Percentiles rank a stretch among this genome's conserved stretches.
Evolutionary conservation across 1,140 invertebrate species (phyloP).

Genomic region (Bemisia tabaci): DNA sequence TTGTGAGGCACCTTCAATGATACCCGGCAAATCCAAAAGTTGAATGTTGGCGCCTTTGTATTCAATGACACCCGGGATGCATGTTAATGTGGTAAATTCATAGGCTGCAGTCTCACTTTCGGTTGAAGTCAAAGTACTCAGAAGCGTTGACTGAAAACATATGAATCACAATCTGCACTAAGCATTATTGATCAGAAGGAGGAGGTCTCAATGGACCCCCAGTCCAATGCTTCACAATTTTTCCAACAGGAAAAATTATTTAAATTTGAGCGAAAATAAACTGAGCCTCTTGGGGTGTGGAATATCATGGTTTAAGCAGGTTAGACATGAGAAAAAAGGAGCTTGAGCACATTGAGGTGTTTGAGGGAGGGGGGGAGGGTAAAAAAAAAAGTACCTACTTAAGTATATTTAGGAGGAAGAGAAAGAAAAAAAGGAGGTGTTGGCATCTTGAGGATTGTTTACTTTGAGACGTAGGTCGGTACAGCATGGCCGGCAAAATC

Average conservation of each 20-base stretch:
- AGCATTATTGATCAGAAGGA: neutral
- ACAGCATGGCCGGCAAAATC: no score
- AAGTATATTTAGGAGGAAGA: no score
- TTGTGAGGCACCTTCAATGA: constrained; percentile 85
- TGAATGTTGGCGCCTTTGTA: constrained; percentile 98
- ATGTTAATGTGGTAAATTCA: constrained; percentile 98
- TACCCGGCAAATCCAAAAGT: constrained; percentile 90
- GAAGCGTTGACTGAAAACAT: constrained; percentile 62
- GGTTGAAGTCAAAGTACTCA: constrained; percentile 86
- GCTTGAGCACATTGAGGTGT: no score
- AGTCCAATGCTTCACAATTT: neutral
- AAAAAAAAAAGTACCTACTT: no score
- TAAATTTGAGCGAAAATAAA: neutral
- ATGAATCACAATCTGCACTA: constrained; percentile 4
- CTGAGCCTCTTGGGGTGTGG: no score
- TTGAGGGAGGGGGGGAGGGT: no score
- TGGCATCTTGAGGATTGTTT: no score
- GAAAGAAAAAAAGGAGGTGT: no score
- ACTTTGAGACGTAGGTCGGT: no score
- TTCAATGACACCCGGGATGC: constrained; percentile 97
- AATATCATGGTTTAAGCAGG: no score
- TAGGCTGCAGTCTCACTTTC: constrained; percentile 93
- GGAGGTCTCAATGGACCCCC: no score
- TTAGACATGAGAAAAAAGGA: no score
- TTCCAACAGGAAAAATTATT: constrained; percentile 1